Evolutionary conservation across 1,140 invertebrate species (phyloP), one percentile per base, ranked within the genome.

Genomic region (Tetragnatha versicolor): DNA sequence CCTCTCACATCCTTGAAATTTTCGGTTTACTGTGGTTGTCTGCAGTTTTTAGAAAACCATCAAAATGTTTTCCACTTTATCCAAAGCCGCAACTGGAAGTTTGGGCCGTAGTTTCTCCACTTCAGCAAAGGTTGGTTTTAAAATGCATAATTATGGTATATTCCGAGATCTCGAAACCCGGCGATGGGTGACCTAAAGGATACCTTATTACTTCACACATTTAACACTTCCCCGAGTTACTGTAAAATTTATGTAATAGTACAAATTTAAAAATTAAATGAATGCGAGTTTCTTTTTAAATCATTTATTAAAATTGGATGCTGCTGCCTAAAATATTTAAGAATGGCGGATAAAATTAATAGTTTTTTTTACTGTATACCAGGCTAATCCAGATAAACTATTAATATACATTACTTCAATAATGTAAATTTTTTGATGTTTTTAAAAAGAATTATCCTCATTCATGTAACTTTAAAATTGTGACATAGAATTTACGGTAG

Each of bases 11-110:
- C 69, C 69, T 73, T 70, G 69, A 70, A 53, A 31, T 0, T 55
- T 27, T 42, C 2, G 3, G 0, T 17, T 2, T 60, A 1, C 3
- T 35, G 31, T n/a, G 3, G 17, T 22, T 33, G 29, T 53, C 33
- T 35, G n/a, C 53, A 60, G 6, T 29, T 55, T 31, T 31, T 14
- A 9, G 17, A 72, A 20, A 42, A 53, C n/a, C 10, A 60, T 60
- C 20, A 77, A 51, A 53, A 77, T 77, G 73, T 77, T 77, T 53
- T 77, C 73, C 2, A 66, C 61, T 3, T 35, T 77, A 47, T 65
- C 73, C 2, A 77, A 77, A 42, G 20, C 37, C 42, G 33, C 31
- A 42, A 35, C 47, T 39, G 42, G 55, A 31, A 60, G 27, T 22
- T 29, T 27, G 22, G 25, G n/a, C 10, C 35, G 73, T 14, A 66